phyloP scores from a whole-genome alignment of 2,888 invertebrate genomes.

The Metopia argyrocephala region DNA sequence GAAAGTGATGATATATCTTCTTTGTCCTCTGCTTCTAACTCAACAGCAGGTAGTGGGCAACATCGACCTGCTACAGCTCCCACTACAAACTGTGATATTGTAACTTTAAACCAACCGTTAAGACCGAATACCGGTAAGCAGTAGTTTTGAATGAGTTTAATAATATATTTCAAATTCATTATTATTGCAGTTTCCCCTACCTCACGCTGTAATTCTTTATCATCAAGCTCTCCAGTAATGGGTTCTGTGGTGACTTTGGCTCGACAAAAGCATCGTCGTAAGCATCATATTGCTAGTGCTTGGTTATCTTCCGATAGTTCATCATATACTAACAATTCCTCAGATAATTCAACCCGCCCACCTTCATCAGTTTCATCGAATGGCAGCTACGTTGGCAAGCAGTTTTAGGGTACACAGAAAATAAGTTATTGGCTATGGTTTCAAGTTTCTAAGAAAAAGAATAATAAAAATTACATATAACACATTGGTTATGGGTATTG shows the following conservation, averaged over 20 bases:
- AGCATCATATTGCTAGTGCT: constrained; percentile 66
- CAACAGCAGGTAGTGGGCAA: not conserved
- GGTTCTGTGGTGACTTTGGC: constrained; percentile 73
- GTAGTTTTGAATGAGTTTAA: not conserved
- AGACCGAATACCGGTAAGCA: constrained; percentile 56
- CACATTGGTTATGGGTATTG: no score
- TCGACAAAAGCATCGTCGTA: constrained; percentile 61
- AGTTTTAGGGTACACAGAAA: no score
- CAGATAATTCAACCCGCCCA: constrained; percentile 68
- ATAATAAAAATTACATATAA: not conserved
- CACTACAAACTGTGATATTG: constrained; percentile 5
- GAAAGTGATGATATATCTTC: constrained; percentile 64
- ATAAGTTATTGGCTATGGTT: no score
- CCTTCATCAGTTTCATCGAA: constrained; percentile 69
- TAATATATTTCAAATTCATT: not conserved
- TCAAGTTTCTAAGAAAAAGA: not conserved
- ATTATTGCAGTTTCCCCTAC: constrained; percentile 22
- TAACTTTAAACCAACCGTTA: not conserved
- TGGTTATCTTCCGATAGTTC: constrained; percentile 70
- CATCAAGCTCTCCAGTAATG: constrained; percentile 69
- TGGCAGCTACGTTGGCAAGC: constrained; percentile 68
- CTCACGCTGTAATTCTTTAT: constrained; percentile 56
- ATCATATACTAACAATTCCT: constrained; percentile 67
- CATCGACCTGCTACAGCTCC: constrained; percentile 52
- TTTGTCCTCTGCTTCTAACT: constrained; percentile 57